phyloP scores from a whole-genome alignment of 2,113 vertebrate genomes.

The Elephas maximus region DNA sequence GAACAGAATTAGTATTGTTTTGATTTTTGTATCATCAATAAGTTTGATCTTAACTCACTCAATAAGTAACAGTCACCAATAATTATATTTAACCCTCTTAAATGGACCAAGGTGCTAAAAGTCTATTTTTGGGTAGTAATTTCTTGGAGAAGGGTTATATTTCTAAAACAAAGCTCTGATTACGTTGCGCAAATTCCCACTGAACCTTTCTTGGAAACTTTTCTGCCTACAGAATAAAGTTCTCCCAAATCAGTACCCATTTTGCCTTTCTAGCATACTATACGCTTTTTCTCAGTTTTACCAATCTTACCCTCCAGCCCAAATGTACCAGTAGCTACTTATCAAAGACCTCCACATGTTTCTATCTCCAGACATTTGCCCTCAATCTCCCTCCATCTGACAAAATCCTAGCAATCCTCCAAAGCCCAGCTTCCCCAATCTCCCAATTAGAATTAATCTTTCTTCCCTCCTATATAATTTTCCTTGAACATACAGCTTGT shows the following conservation, averaged over 20 bases:
- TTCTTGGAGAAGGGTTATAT: constrained; percentile 10
- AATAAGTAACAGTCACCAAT: neutral
- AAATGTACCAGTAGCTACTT: neutral
- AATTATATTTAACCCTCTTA: constrained; percentile 30
- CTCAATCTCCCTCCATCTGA: neutral
- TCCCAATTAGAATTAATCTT: neutral
- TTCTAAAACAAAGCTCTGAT: neutral
- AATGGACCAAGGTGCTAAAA: neutral
- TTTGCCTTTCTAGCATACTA: neutral
- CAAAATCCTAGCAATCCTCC: neutral
- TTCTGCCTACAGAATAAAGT: constrained; percentile 21
- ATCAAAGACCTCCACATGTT: neutral
- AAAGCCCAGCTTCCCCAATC: neutral
- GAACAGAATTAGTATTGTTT: constrained; percentile 14
- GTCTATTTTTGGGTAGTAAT: neutral
- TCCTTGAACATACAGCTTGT: neutral
- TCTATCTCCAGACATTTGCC: neutral
- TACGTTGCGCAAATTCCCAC: neutral
- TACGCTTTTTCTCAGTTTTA: neutral
- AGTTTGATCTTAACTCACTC: constrained; percentile 13
- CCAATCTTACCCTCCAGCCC: neutral
- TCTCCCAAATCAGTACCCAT: neutral
- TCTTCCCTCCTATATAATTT: neutral
- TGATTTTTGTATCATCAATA: constrained; percentile 23
- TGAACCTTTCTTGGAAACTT: neutral